Base-by-base conservation (phyloP, 2,797 vertebrate species). In the Darevskia mixta region DNA sequence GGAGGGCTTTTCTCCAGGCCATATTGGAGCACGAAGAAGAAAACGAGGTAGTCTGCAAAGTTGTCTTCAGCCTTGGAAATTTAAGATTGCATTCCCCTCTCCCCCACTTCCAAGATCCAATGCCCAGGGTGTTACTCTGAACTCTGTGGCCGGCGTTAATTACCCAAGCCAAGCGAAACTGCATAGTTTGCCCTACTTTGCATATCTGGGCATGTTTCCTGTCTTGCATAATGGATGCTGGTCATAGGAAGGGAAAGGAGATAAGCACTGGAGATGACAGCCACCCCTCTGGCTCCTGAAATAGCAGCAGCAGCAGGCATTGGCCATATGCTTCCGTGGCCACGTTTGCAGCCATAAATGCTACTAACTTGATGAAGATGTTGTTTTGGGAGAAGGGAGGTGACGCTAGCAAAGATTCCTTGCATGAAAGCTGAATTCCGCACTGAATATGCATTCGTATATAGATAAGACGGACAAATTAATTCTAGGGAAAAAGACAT, bases 1-100 rank as follows among this genome's bases (percentile, higher is more conserved):
- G 99, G 64, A 98, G 98, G 5, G 99, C 95, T 1, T 99, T 99
- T 89, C 97, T 99, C 2, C 99, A 99, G 93, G 98, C 99, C 93
- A 98, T 99, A 87, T 18, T 99, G 92, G 98, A 99, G 90, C 98
- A 98, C 0, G 99, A 99, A 94, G 99, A 99, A 88, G 98, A 99
- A 95, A 99, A 99, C 72, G 98, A 98, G 98, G 99, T 99, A 93
- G 43, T 82, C 3, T 5, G 23, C 45, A 76, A 55, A 25, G 15
- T 41, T 73, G 10, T 64, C 72, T 83, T 8, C 86, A 1, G 0
- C 49, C 23, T 3, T 83, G 55, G 88, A 55, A 92, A 90, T 27
- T 29, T 20, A 29, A 18, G 32, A 69, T 86, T 17, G n/a, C 1
- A 5, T 35, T 45, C 8, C 5, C 2, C 29, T 58, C 17, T 71